Evolutionary conservation across 2,888 invertebrate genomes (phyloP).

Genomic region (Tachina grossa): DNA sequence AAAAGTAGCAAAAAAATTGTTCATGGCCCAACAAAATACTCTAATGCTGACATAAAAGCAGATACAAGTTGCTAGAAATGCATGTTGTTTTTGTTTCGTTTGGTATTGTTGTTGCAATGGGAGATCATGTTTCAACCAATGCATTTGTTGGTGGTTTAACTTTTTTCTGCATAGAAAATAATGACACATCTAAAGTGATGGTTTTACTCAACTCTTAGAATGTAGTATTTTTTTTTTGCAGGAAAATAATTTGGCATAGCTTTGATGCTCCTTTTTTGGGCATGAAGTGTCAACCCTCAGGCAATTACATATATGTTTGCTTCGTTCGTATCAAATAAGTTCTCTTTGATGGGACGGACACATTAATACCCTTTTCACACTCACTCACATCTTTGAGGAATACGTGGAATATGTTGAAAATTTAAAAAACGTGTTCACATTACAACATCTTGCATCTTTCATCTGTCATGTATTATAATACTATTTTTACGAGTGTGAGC

Average conservation of each 20-base stretch:
- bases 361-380: too few species aligned
- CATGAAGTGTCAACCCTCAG: neutral
- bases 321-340: slow-evolving; percentile 2
- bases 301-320: neutral
- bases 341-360: neutral
- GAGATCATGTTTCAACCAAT: slow-evolving; percentile 54
- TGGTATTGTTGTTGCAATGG: slow-evolving; percentile 9
- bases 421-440: too few species aligned
- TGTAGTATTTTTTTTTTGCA: neutral
- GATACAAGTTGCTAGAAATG: neutral
- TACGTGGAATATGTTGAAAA: too few species aligned
- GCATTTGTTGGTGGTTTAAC: neutral
- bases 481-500: too few species aligned
- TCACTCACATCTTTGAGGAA: too few species aligned
- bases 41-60: neutral
- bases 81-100: neutral
- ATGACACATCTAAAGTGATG: slow-evolving; percentile 13
- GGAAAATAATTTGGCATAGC: neutral
- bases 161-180: neutral
- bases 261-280: neutral
- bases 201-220: neutral
- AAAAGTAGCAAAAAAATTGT: slow-evolving; percentile 21
- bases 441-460: too few species aligned
- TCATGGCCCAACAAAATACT: slow-evolving; percentile 28
- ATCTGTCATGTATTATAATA: too few species aligned